Percentiles rank a stretch among this genome's conserved stretches.
Evolutionary conservation across 2,113 vertebrate species (phyloP).

Genomic region (cattle (Bos taurus)): ARS-UCD2.0 NC_037335.1:104293501-104294000

Average conservation of each 20-base stretch:
- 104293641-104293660: not conserved
- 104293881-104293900: not conserved
- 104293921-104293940: not conserved
- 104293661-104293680: not conserved
- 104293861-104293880: not conserved
- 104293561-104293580: not conserved
- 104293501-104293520: slow-evolving; percentile 16
- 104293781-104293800: not conserved
- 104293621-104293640: not conserved
- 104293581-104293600: not conserved
- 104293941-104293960: not conserved
- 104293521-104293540: slow-evolving; percentile 27
- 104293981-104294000: not conserved
- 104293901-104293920: not conserved
- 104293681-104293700: not conserved
- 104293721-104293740: not conserved
- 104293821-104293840: not conserved
- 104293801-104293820: not conserved
- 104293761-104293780: not conserved
- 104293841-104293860: not conserved
- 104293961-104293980: not conserved
- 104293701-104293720: not conserved
- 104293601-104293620: not conserved
- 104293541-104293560: slow-evolving; percentile 22
- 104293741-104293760: not conserved